Evolutionary conservation across 2,888 invertebrate species (phyloP), one percentile per base, ranked within the genome.

Genomic region (Apocheima hispidaria): DNA sequence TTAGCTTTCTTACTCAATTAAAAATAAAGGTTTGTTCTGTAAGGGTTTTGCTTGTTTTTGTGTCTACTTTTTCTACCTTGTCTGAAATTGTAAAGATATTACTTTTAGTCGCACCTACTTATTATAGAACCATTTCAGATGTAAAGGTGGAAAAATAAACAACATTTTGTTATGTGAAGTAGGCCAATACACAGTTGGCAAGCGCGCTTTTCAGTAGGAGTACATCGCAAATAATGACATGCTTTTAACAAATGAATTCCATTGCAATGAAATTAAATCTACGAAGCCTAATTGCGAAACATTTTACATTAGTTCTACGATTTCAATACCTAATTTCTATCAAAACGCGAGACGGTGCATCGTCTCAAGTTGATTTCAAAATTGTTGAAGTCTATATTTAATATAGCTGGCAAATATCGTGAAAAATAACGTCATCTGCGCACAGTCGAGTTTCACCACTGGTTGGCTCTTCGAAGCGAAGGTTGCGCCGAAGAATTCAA

Each of bases 211-310:
- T 59, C 58, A 38, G 57, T 50, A 50, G 40, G 38, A 36, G 36
- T 58, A 46, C 44, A 20, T 9, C 26, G 14, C 30, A 59, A n/a
- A 35, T 43, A 43, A 59, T 59, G 40, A 33, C 36, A 44, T 43
- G 51, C 44, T 59, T 59, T 59, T 23, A 52, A 40, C 46, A 46
- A 52, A 59, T 52, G 51, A 44, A 48, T 52, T 59, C 43, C 50
- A 43, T 56, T 49, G 26, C 35, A 33, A 56, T 58, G 26, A 44
- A 58, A 57, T 48, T 48, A 50, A 57, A 50, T 41, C 26, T 44
- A 23, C 18, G 44, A 4, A 30, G 30, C 20, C 30, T n/a, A 49
- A 49, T 49, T 36, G 10, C 49, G 9, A 49, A 49, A 49, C 23
- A 49, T 36, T 35, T 36, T 14, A 14, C 21, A 14, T 21, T 14